These are phyloP conservation scores for Camponotus fellah DNA, from an alignment of 2,888 invertebrate species.

Conservation along the genomic window DNA sequence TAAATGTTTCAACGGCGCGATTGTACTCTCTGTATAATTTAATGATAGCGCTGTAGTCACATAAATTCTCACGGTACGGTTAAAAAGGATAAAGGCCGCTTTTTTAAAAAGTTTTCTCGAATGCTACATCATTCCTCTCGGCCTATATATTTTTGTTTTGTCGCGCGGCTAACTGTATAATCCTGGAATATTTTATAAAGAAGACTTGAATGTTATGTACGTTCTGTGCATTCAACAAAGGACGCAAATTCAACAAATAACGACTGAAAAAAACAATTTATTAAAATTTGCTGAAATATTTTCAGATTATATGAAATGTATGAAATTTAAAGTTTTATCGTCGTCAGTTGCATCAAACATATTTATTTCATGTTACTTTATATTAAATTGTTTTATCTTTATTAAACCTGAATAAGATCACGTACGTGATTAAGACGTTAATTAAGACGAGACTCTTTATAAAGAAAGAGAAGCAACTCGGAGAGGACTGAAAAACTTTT, in stretches of 20 bases:
- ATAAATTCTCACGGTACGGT: conserved; percentile 38
- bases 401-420: neutral
- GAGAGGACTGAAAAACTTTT: conserved; percentile 19
- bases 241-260: too few relatives aligned
- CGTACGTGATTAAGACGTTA: neutral
- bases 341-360: neutral
- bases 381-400: neutral
- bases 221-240: neutral
- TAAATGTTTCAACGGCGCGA: conserved; percentile 7
- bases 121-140: neutral
- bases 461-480: neutral
- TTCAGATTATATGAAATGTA: neutral
- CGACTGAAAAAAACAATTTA: conserved; percentile 10
- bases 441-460: conserved; percentile 16
- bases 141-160: conserved; percentile 10
- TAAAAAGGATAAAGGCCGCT: conserved; percentile 31
- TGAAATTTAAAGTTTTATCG: conserved; percentile 1
- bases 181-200: conserved; percentile 28
- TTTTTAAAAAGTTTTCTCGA: conserved; percentile 18
- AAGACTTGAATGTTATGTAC: conserved; percentile 8
- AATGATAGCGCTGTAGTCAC: neutral
- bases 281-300: neutral
- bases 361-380: neutral
- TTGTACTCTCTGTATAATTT: conserved; percentile 1
- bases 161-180: conserved; percentile 30